A percentile compares a stretch with the other conserved stretches of the same genome.
Evolutionary conservation across 1,140 invertebrate genomes (phyloP).

Genomic region (Trypoxylus dichotomus): DNA sequence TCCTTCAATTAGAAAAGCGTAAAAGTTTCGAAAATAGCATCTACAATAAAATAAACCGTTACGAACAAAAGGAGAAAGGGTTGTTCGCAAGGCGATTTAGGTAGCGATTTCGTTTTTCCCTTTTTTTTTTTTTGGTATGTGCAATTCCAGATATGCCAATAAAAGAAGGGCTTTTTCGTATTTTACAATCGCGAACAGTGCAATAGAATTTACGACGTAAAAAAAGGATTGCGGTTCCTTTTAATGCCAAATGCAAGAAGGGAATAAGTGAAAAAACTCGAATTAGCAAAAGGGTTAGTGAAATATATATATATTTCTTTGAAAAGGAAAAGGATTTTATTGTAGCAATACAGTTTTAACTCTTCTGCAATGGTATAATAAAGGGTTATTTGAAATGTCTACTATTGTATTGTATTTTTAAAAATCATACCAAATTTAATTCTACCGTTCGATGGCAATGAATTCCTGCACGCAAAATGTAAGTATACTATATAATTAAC

Average conservation of each 20-base stretch:
- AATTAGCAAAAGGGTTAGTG: constrained; percentile 17
- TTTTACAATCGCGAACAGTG: neutral
- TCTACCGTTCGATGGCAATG: too few species aligned
- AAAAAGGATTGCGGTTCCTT: constrained; percentile 16
- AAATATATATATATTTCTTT: too few species aligned
- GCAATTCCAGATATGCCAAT: constrained; percentile 3
- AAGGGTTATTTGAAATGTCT: too few species aligned
- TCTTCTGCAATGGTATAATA: neutral
- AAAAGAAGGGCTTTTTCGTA: neutral
- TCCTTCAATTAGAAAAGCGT: too few species aligned
- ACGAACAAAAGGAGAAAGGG: neutral
- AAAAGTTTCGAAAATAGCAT: too few species aligned
- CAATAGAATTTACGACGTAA: neutral
- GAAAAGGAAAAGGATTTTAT: constrained; percentile 5
- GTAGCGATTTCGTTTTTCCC: neutral
- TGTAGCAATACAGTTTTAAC: neutral
- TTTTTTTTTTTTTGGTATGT: too few species aligned
- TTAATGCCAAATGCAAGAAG: neutral
- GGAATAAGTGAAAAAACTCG: neutral
- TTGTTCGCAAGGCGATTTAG: neutral
- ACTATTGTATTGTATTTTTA: too few species aligned
- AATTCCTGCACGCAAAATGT: too few species aligned
- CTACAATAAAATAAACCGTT: too few species aligned
- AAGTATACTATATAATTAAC: too few species aligned
- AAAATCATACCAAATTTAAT: too few species aligned